phyloP scores from a whole-genome alignment of 2,113 vertebrate genomes.

The Oxyruncus cristatus region DNA sequence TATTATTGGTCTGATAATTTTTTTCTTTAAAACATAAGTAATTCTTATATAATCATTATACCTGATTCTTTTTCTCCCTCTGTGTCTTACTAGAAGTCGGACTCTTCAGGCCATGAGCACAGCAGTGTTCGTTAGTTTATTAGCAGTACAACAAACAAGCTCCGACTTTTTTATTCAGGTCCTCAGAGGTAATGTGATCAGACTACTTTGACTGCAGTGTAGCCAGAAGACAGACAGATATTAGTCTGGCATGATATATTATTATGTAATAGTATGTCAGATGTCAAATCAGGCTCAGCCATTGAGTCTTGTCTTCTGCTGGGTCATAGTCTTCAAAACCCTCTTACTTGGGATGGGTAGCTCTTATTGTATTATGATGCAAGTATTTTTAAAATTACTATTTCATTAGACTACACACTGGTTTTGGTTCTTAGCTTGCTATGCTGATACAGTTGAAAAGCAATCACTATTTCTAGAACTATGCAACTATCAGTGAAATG shows the following conservation, averaged over 20 bases:
- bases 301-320: not conserved
- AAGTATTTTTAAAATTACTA: not conserved
- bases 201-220: not conserved
- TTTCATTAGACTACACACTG: not conserved
- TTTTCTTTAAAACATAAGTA: not conserved
- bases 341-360: not conserved
- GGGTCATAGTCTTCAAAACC: not conserved
- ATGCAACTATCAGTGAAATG: not conserved
- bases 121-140: not conserved
- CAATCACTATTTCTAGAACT: not conserved
- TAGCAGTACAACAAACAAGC: not conserved
- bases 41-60: not conserved
- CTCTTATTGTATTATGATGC: not conserved
- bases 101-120: not conserved
- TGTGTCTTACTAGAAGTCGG: not conserved
- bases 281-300: not conserved
- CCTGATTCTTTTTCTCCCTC: not conserved
- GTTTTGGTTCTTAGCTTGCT: not conserved
- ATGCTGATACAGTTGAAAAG: not conserved
- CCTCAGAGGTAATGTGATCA: not conserved
- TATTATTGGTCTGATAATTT: not conserved
- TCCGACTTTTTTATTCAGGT: not conserved
- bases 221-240: not conserved
- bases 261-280: not conserved
- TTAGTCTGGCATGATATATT: not conserved